These are phyloP conservation scores for Mythimna impura DNA, from an alignment of 2,888 invertebrate species.

Conservation along the genomic window DNA sequence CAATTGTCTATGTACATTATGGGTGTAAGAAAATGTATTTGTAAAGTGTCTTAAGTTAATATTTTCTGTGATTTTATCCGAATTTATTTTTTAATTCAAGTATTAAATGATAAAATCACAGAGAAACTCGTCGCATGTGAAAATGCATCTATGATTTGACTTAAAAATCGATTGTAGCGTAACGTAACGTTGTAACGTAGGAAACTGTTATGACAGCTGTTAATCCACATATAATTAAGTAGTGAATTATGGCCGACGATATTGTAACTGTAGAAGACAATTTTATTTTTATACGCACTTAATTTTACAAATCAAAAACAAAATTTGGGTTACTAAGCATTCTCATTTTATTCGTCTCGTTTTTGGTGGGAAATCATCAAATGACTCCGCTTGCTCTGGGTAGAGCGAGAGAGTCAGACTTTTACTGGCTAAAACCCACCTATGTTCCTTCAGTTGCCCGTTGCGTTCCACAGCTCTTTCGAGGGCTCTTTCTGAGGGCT, in stretches of 20 bases:
- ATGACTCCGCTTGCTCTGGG: too few relatives aligned
- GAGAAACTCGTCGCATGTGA: constrained; percentile 21
- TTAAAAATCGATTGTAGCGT: constrained; percentile 26
- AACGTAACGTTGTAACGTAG: too few relatives aligned
- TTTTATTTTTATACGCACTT: constrained; percentile 51
- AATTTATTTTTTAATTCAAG: constrained; percentile 34
- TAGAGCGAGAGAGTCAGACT: too few relatives aligned
- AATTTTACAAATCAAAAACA: constrained; percentile 15
- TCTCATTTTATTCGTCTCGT: background rate
- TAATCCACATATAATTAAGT: constrained; percentile 15
- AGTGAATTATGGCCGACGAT: constrained; percentile 26
- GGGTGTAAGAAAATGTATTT: constrained; percentile 22
- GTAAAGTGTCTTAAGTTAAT: constrained; percentile 12
- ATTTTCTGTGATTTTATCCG: constrained; percentile 45
- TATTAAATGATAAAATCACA: constrained; percentile 44
- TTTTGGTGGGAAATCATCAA: too few relatives aligned
- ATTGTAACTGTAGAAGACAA: constrained; percentile 18
- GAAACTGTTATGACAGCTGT: background rate
- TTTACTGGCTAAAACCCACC: too few relatives aligned
- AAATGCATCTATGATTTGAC: constrained; percentile 23
- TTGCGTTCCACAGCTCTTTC: too few relatives aligned
- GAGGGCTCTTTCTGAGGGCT: too few relatives aligned
- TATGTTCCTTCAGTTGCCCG: too few relatives aligned
- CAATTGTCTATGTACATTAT: constrained; percentile 45
- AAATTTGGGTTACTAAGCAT: background rate